Conservation (phyloP, 1,140 invertebrate species). For the Caenorhabditis briggsae region DNA sequence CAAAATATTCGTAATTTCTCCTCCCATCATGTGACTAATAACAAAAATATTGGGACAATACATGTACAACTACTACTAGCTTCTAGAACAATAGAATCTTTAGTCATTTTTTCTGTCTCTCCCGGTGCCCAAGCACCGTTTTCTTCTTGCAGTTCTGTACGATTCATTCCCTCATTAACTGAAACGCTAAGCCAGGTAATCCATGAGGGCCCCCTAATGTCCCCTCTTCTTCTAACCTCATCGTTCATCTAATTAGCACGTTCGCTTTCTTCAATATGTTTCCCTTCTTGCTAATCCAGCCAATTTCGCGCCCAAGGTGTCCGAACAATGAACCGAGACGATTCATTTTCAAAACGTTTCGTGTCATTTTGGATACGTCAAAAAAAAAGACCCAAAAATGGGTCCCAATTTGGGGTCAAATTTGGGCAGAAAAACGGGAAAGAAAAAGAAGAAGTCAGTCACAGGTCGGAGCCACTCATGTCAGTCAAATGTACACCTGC, state of each 20-base stretch:
- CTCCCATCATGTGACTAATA: background rate
- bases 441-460: background rate
- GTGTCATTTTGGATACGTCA: background rate
- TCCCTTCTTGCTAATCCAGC: conserved; percentile 17
- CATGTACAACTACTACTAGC: conserved; percentile 5
- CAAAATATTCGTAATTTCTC: background rate
- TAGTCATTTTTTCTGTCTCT: background rate
- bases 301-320: conserved; percentile 50
- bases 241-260: conserved; percentile 54
- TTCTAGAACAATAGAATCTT: conserved; percentile 29
- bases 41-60: background rate
- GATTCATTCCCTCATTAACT: no score
- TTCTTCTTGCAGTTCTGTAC: background rate
- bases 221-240: background rate
- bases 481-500: conserved; percentile 53
- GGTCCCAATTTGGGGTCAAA: background rate
- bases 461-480: conserved; percentile 45
- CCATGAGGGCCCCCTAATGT: background rate
- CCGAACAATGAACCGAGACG: conserved; percentile 50
- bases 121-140: background rate
- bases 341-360: background rate
- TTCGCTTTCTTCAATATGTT: conserved; percentile 41
- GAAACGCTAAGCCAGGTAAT: conserved; percentile 52
- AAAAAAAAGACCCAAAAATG: background rate
- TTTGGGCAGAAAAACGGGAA: no score